These are phyloP conservation scores for Alloscopus bannaensis DNA, from an alignment of 2,888 invertebrate genomes.

Conservation along the genomic window DNA sequence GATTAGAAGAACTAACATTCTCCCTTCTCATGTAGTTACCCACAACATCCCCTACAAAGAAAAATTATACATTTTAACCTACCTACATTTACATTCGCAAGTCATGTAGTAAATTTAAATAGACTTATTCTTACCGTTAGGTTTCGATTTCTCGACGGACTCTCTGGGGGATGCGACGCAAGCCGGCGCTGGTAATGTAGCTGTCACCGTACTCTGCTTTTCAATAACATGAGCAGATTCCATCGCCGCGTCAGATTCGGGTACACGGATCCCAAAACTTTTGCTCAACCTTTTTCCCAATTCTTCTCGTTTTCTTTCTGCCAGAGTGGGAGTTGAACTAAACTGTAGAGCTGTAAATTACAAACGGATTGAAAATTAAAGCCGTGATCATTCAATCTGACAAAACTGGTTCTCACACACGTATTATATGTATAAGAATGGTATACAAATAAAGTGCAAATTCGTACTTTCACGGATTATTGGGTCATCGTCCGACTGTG, in stretches of 20 bases:
- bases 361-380: too few relatives aligned
- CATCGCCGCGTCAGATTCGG: conserved; percentile 32
- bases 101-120: neutral
- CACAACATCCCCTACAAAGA: conserved; percentile 34
- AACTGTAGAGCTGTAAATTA: conserved; percentile 76
- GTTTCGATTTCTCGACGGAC: conserved; percentile 34
- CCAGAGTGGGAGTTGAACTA: conserved; percentile 88
- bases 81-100: too few relatives aligned
- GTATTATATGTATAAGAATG: neutral
- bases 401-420: neutral
- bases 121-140: conserved; percentile 48
- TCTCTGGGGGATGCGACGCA: conserved; percentile 31
- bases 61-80: too few relatives aligned
- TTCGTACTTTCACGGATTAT: conserved; percentile 45
- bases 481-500: conserved; percentile 42
- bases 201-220: conserved; percentile 30
- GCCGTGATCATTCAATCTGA: too few relatives aligned
- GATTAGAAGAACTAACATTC: neutral
- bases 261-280: conserved; percentile 57
- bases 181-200: conserved; percentile 32
- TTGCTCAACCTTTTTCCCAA: conserved; percentile 84
- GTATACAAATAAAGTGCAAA: neutral
- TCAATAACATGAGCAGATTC: conserved; percentile 17
- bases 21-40: neutral
- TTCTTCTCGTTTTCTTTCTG: conserved; percentile 91